Evolutionary conservation across 2,888 invertebrate species (phyloP).

Genomic region (Melangyna quadrimaculata): DNA sequence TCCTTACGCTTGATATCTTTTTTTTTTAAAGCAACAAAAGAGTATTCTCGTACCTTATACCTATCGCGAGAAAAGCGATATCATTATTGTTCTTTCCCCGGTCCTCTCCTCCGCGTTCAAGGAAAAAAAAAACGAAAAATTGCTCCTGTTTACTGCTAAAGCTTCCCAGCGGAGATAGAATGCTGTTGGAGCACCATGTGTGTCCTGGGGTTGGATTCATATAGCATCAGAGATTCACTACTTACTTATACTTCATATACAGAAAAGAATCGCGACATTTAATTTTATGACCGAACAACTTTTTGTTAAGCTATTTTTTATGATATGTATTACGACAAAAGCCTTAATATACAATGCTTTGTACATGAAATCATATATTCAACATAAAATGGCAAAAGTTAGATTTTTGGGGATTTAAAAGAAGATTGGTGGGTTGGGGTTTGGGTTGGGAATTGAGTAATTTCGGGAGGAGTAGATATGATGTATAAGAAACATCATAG

Average conservation of each 20-base stretch:
- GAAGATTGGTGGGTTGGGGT: neutral
- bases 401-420: neutral
- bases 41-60: constrained; percentile 43
- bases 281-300: constrained; percentile 64
- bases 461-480: neutral
- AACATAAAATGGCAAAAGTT: neutral
- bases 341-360: neutral
- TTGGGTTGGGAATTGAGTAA: too few relatives aligned
- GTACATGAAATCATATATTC: neutral
- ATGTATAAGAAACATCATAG: neutral
- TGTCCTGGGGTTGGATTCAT: neutral
- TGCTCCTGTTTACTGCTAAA: neutral
- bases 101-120: neutral
- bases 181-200: constrained; percentile 11
- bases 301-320: constrained; percentile 42
- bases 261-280: constrained; percentile 37
- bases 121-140: neutral
- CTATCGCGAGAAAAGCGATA: constrained; percentile 34
- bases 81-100: neutral
- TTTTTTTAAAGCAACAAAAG: constrained; percentile 12
- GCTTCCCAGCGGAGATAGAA: neutral
- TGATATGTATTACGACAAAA: constrained; percentile 27
- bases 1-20: constrained; percentile 30
- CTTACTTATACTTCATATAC: neutral
- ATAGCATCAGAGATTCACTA: constrained; percentile 1